These are phyloP conservation scores for Morpho achilles DNA, from an alignment of 2,888 invertebrate species.

Conservation along the genomic window DNA sequence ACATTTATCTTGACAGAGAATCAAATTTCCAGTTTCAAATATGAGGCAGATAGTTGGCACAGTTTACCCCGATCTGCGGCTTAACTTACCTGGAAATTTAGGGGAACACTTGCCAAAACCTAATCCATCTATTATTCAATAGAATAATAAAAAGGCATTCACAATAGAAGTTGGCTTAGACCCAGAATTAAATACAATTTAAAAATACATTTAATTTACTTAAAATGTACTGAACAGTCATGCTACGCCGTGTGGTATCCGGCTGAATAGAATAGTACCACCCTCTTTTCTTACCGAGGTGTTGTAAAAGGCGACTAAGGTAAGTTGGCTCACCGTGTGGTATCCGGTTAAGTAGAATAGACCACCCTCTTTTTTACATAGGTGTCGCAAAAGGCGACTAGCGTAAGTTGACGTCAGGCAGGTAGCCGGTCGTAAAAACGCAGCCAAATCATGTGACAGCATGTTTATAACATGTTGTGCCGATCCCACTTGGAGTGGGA, in stretches of 20 bases:
- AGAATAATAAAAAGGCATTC: conserved; percentile 1
- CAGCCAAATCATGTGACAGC: too few species aligned
- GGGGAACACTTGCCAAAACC: conserved; percentile 28
- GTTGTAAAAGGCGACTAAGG: too few species aligned
- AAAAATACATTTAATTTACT: conserved; percentile 11
- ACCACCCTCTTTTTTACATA: too few species aligned
- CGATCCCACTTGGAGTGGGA: too few species aligned
- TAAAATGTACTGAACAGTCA: neutral
- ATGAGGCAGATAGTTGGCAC: conserved; percentile 21
- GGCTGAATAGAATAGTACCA: too few species aligned
- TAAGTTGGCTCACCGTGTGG: neutral
- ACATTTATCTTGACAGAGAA: conserved; percentile 19
- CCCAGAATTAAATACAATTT: conserved; percentile 20
- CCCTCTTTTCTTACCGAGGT: too few species aligned
- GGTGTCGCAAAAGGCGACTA: too few species aligned
- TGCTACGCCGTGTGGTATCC: neutral
- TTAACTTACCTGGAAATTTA: conserved; percentile 24
- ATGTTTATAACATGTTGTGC: too few species aligned
- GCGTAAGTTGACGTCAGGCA: too few species aligned
- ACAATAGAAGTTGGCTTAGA: conserved; percentile 24
- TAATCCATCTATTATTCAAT: conserved; percentile 28
- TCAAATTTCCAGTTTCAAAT: conserved; percentile 19
- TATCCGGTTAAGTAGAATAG: too few species aligned
- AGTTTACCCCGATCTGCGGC: conserved; percentile 18
- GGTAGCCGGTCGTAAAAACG: too few species aligned